These are phyloP conservation scores for Anguilla obscura DNA, from an alignment of 2,797 vertebrate genomes.

Conservation along the genomic window DNA sequence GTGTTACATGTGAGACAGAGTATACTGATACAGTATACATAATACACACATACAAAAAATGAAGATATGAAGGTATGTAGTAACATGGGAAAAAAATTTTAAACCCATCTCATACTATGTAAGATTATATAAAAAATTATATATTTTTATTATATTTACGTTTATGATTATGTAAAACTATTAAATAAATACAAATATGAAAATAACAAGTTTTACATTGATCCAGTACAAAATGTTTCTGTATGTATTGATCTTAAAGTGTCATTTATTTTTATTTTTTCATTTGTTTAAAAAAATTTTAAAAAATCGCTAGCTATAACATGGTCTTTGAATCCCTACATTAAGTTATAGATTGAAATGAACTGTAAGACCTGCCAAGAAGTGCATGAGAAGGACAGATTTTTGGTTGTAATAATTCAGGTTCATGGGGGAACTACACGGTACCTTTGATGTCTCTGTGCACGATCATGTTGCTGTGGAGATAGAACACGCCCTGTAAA, in stretches of 20 bases:
- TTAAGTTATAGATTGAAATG: neutral
- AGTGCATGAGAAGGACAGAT: neutral
- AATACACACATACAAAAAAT: too few species aligned
- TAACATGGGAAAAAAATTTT: neutral
- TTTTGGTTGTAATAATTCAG: neutral
- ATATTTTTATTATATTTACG: too few species aligned
- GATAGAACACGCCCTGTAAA: conserved; percentile 88
- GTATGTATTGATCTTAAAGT: neutral
- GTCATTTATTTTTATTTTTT: neutral
- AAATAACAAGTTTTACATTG: neutral
- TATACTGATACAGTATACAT: too few species aligned
- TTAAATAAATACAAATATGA: neutral
- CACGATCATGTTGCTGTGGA: conserved; percentile 95
- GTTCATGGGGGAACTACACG: neutral
- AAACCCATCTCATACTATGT: too few species aligned
- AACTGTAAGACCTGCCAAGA: neutral
- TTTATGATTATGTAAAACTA: neutral
- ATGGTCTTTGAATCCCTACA: neutral
- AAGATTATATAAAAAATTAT: too few species aligned
- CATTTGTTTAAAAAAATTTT: neutral
- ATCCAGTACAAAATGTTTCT: neutral
- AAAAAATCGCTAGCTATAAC: neutral
- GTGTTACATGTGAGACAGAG: too few species aligned
- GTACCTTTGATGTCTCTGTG: conserved; percentile 93
- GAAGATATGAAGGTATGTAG: neutral